phyloP scores from a whole-genome alignment of 2,888 invertebrate species.

The Teleogryllus oceanicus region DNA sequence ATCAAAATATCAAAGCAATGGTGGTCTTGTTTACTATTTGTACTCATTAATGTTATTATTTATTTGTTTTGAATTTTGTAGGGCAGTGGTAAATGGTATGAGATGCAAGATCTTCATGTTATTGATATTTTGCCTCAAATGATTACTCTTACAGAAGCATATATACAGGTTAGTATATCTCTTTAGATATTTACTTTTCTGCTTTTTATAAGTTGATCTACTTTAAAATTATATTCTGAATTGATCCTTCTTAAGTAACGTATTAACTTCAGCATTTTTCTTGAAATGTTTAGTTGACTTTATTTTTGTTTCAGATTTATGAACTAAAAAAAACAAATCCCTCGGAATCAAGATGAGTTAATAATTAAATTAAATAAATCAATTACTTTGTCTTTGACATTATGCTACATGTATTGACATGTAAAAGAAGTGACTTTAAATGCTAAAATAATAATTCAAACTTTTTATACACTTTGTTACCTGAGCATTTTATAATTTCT shows the following conservation, averaged over 20 bases:
- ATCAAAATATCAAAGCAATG: background rate
- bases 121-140: conserved; percentile 98
- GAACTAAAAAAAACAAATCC: conserved; percentile 27
- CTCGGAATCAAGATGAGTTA: background rate
- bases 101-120: conserved; percentile 93
- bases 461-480: no score
- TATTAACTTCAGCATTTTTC: no score
- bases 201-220: background rate
- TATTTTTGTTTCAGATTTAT: conserved; percentile 31
- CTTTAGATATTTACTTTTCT: background rate
- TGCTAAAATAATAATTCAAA: no score
- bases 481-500: no score
- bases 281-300: background rate
- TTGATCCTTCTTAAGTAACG: no score
- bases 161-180: conserved; percentile 73
- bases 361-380: background rate
- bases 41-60: background rate
- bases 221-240: background rate
- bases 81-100: conserved; percentile 82
- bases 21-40: background rate
- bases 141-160: conserved; percentile 98
- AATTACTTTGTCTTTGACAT: background rate
- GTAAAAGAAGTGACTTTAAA: no score
- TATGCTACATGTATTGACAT: no score
- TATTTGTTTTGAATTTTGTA: conserved; percentile 41